A percentile compares a stretch with the other conserved stretches of the same genome.
Conservation (phyloP, 1,140 invertebrate species). For the Papilio aristodemus region DNA sequence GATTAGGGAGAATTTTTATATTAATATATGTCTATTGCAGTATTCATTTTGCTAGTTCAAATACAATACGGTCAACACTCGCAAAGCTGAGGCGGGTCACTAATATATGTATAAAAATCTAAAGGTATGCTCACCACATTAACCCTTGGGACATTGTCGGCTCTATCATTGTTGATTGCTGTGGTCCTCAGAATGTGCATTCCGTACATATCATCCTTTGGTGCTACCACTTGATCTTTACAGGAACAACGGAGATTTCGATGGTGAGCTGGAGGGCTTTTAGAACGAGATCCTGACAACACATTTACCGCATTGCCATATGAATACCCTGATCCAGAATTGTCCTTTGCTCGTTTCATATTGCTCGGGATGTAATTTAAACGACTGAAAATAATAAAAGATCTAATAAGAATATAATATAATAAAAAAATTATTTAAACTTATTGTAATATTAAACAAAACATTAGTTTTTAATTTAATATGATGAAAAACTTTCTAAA, state of each 20-base stretch:
- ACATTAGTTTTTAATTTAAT: too few species aligned
- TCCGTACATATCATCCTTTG: conserved; percentile 55
- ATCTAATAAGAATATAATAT: conserved; percentile 1
- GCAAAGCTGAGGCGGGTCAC: too few species aligned
- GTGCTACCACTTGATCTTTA: conserved; percentile 55
- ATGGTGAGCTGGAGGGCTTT: conserved; percentile 41
- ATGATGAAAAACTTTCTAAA: too few species aligned
- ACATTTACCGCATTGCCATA: conserved; percentile 63
- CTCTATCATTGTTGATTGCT: conserved; percentile 65
- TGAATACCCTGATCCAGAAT: conserved; percentile 68
- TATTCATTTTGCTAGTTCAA: too few species aligned
- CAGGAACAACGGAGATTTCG: conserved; percentile 52
- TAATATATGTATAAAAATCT: not conserved
- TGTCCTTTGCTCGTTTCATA: conserved; percentile 71
- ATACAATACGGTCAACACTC: too few species aligned
- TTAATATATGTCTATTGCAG: too few species aligned
- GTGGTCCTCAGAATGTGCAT: conserved; percentile 66
- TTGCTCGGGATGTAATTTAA: conserved; percentile 57
- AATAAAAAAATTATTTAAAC: too few species aligned
- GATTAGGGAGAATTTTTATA: too few species aligned
- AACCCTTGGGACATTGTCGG: conserved; percentile 47
- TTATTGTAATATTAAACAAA: too few species aligned
- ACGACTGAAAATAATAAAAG: conserved; percentile 53
- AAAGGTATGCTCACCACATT: conserved; percentile 54
- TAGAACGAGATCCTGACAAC: conserved; percentile 44